phyloP scores from a whole-genome alignment of 1,140 invertebrate species.

The Ooceraea biroi region DNA sequence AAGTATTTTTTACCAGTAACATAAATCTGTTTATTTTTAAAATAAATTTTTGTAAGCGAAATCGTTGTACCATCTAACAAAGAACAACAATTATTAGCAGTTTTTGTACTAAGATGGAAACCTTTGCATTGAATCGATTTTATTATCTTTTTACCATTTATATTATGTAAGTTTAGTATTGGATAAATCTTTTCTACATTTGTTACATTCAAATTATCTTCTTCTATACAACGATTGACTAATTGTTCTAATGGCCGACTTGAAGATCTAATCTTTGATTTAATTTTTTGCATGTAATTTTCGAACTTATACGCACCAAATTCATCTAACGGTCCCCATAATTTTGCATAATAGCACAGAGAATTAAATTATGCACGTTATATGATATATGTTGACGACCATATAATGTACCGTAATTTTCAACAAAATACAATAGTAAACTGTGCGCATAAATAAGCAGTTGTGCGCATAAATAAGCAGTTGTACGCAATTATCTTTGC shows the following conservation, averaged over 20 bases:
- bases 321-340: slow-evolving; percentile 17
- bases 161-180: slow-evolving; percentile 11
- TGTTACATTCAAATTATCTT: slow-evolving; percentile 16
- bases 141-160: slow-evolving; percentile 18
- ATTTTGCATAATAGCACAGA: slow-evolving; percentile 34
- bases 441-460: slow-evolving; percentile 25
- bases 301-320: slow-evolving; percentile 32
- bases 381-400: slow-evolving; percentile 44
- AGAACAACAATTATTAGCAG: slow-evolving; percentile 26
- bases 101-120: slow-evolving; percentile 18
- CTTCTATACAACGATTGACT: slow-evolving; percentile 23
- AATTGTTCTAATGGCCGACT: slow-evolving; percentile 33
- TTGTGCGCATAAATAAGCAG: slow-evolving; percentile 25
- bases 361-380: slow-evolving; percentile 56
- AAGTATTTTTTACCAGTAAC: slow-evolving; percentile 16
- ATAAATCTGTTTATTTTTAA: slow-evolving; percentile 24
- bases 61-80: not conserved
- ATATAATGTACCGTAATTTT: slow-evolving; percentile 50
- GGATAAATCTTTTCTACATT: slow-evolving; percentile 31
- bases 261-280: slow-evolving; percentile 26
- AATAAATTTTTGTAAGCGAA: slow-evolving; percentile 29
- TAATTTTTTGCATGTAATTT: slow-evolving; percentile 40
- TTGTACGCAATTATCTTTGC: not conserved
- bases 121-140: slow-evolving; percentile 21
- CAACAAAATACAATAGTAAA: slow-evolving; percentile 58